Evolutionary conservation across 2,888 invertebrate species (phyloP).

Genomic region (Steinernema hermaphroditum): DNA sequence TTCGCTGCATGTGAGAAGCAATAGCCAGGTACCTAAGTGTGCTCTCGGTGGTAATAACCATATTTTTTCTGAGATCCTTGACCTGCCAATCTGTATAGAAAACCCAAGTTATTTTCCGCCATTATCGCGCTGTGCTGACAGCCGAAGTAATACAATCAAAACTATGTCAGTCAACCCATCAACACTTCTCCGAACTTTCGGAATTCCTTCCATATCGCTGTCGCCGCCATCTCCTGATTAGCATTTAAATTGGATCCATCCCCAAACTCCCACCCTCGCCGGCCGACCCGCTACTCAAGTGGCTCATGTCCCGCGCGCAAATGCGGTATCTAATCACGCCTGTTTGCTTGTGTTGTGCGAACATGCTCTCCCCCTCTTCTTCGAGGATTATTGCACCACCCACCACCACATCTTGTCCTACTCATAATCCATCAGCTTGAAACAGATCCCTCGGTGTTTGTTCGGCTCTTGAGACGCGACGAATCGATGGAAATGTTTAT

Average conservation of each 20-base stretch:
- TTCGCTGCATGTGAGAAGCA: no score
- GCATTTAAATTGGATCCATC: slow-evolving; percentile 24
- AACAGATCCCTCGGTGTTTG: neutral
- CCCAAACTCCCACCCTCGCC: neutral
- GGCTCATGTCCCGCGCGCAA: slow-evolving; percentile 11
- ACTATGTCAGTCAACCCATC: no score
- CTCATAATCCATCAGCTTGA: slow-evolving; percentile 5
- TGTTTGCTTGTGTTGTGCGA: slow-evolving; percentile 12
- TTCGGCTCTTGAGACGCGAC: neutral
- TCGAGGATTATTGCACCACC: slow-evolving; percentile 13
- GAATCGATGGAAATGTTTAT: slow-evolving; percentile 10
- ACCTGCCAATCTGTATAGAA: no score
- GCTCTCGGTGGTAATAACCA: no score
- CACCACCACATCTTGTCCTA: neutral
- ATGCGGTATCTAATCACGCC: slow-evolving; percentile 19
- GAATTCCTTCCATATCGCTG: neutral
- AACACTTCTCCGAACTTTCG: neutral
- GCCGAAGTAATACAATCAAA: no score
- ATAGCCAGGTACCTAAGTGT: no score
- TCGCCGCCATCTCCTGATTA: neutral
- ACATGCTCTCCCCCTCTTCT: neutral
- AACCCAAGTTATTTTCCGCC: no score
- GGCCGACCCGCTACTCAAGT: neutral
- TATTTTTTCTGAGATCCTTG: no score
- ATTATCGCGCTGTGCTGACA: no score